A percentile compares a stretch with the other conserved stretches of the same genome.
Conservation (phyloP, 1,140 invertebrate genomes). For the Drosophila athabasca region DNA sequence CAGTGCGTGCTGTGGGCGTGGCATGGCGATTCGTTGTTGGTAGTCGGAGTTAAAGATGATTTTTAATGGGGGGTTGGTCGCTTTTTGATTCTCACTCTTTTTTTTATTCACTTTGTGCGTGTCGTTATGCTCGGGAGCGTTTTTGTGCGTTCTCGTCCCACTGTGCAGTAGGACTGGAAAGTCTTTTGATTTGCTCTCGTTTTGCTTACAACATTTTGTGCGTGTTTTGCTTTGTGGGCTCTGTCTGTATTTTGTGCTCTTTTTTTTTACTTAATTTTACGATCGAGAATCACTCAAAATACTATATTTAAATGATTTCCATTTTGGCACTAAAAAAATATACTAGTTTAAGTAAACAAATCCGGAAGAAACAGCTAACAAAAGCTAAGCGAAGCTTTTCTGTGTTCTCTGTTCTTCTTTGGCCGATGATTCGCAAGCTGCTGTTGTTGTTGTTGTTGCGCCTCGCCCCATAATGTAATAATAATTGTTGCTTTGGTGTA, state of each 20-base stretch:
- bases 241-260: constrained; percentile 26
- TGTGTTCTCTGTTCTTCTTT: neutral
- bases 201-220: constrained; percentile 71
- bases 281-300: constrained; percentile 12
- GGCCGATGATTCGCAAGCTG: constrained; percentile 16
- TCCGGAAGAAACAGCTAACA: constrained; percentile 4
- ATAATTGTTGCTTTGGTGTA: constrained; percentile 11
- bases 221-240: constrained; percentile 13
- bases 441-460: constrained; percentile 3
- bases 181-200: constrained; percentile 11
- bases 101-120: constrained; percentile 15
- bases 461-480: no score
- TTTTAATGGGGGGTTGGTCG: constrained; percentile 1
- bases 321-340: constrained; percentile 65
- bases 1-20: constrained; percentile 61
- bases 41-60: neutral
- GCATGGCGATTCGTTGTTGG: constrained; percentile 44
- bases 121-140: constrained; percentile 2
- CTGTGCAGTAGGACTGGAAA: constrained; percentile 45
- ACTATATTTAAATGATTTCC: constrained; percentile 67
- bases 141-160: constrained; percentile 64
- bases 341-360: constrained; percentile 2
- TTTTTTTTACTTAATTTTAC: constrained; percentile 23
- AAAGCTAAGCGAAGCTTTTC: constrained; percentile 20
- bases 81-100: constrained; percentile 18